These are phyloP conservation scores for Ctenodactylus gundi DNA, from an alignment of 2,113 vertebrate species.

Conservation along the genomic window DNA sequence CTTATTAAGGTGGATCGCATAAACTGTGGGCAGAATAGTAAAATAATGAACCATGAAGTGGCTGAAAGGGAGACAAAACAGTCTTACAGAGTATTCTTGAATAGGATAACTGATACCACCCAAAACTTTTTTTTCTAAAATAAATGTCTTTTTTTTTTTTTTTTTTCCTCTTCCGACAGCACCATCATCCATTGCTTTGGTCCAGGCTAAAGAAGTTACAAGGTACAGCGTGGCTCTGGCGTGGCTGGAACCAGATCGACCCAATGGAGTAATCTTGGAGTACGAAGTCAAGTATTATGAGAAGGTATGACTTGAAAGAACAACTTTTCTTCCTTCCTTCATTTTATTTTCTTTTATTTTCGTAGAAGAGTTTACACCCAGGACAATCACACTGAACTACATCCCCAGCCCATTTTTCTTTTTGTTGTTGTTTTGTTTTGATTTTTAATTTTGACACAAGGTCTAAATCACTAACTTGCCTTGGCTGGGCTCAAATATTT, in stretches of 20 bases:
- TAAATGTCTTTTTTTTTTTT: conserved; percentile 50
- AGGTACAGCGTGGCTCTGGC: conserved; percentile 95
- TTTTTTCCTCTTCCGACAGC: conserved; percentile 84
- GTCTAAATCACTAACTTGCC: background rate
- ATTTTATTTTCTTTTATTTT: rapidly evolving
- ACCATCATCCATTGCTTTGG: conserved; percentile 93
- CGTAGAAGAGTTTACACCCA: background rate
- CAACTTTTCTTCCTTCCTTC: background rate
- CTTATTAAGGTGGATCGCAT: background rate
- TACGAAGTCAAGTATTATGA: conserved; percentile 99
- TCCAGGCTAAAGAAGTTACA: conserved; percentile 97
- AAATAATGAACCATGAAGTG: background rate
- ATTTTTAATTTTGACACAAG: background rate
- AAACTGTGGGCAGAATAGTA: background rate
- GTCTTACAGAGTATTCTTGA: background rate
- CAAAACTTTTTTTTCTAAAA: background rate
- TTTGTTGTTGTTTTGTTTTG: background rate
- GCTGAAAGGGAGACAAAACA: background rate
- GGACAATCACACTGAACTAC: background rate
- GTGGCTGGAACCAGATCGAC: conserved; percentile 95
- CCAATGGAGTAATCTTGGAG: conserved; percentile 97
- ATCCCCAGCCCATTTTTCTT: background rate
- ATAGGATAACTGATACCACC: background rate
- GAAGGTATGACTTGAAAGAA: conserved; percentile 87
- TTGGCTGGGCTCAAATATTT: background rate